phyloP scores from a whole-genome alignment of 2,797 vertebrate genomes.

The Eidolon dupreanum region DNA sequence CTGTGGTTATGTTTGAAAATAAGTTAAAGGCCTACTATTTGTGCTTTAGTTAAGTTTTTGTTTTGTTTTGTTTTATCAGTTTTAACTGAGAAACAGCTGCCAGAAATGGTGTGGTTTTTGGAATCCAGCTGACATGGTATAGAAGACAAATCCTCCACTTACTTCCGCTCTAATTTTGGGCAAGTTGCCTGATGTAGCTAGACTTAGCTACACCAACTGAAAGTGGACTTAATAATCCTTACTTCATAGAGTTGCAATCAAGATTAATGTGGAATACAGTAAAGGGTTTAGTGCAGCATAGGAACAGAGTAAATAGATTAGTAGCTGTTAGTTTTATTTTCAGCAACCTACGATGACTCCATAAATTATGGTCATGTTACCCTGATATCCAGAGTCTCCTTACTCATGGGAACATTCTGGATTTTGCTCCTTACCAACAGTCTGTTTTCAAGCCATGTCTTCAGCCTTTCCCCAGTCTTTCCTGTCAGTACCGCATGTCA shows the following conservation, averaged over 20 bases:
- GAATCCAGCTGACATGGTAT: neutral
- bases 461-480: neutral
- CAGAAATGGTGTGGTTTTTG: neutral
- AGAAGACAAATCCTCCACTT: neutral
- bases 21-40: constrained; percentile 28
- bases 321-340: neutral
- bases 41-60: neutral
- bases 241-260: neutral
- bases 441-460: neutral
- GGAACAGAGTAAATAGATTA: neutral
- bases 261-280: neutral
- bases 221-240: neutral
- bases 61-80: neutral
- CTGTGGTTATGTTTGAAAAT: neutral
- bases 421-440: neutral
- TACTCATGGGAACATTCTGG: neutral
- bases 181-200: neutral
- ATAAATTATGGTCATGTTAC: neutral
- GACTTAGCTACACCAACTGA: neutral
- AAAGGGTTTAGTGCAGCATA: neutral
- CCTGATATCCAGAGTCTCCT: neutral
- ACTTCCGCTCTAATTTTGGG: neutral
- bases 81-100: neutral
- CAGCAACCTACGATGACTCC: neutral
- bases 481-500: neutral